These are phyloP conservation scores for Drosophila meridiana DNA, from an alignment of 2,888 invertebrate species.

Conservation along the genomic window DNA sequence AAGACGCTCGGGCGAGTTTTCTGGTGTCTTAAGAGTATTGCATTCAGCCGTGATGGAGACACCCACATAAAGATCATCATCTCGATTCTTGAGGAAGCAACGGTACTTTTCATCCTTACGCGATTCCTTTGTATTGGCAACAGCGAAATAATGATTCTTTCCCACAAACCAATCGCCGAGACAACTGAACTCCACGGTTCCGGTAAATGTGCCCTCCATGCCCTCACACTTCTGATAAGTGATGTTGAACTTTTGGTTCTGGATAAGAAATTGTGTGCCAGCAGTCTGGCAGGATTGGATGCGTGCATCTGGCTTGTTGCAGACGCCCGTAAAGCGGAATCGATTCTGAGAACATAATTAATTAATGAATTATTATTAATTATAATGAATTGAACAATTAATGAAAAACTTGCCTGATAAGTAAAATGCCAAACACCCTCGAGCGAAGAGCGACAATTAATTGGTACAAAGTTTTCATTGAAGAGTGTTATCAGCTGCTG, in stretches of 20 bases:
- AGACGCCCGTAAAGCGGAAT: constrained; percentile 96
- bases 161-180: constrained; percentile 98
- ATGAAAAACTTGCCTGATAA: constrained; percentile 87
- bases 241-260: constrained; percentile 98
- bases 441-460: constrained; percentile 95
- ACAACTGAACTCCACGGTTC: constrained; percentile 96
- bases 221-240: constrained; percentile 95
- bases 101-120: constrained; percentile 97
- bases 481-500: constrained; percentile 94
- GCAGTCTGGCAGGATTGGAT: constrained; percentile 98
- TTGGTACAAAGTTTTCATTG: constrained; percentile 94
- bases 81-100: constrained; percentile 96
- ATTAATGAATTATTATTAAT: constrained; percentile 6
- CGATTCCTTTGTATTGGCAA: constrained; percentile 98
- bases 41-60: constrained; percentile 98
- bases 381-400: constrained; percentile 4
- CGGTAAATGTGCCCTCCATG: constrained; percentile 95
- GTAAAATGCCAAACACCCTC: constrained; percentile 99
- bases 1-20: constrained; percentile 96
- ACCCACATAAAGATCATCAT: constrained; percentile 96
- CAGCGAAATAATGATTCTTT: constrained; percentile 98
- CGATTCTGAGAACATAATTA: constrained; percentile 87
- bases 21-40: constrained; percentile 95
- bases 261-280: constrained; percentile 97
- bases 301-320: constrained; percentile 94